These are phyloP conservation scores for Hydrocynus forskahlii DNA, from an alignment of 2,797 vertebrate genomes.

Conservation along the genomic window DNA sequence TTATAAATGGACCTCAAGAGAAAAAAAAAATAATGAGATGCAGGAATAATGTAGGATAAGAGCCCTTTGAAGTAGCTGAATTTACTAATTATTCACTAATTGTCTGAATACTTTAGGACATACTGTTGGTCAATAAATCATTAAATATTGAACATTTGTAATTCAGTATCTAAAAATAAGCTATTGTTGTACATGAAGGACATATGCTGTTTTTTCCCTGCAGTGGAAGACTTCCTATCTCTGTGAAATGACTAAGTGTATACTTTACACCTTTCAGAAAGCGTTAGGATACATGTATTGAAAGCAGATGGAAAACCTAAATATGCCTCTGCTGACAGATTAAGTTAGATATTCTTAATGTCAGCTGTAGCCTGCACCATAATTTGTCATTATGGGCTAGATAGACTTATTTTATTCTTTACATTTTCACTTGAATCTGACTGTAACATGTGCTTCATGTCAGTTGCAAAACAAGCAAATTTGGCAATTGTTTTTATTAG, in stretches of 20 bases:
- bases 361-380: constrained; percentile 31
- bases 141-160: no score
- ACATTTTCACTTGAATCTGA: constrained; percentile 35
- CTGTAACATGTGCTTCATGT: constrained; percentile 31
- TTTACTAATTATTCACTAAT: no score
- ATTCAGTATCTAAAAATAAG: no score
- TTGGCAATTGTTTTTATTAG: constrained; percentile 2
- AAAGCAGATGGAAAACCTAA: background rate
- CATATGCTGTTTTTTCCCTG: background rate
- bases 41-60: no score
- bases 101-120: no score
- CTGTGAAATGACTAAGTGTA: background rate
- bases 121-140: no score
- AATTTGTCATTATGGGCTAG: constrained; percentile 22
- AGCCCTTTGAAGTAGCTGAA: no score
- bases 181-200: constrained; percentile 16
- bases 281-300: background rate
- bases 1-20: no score
- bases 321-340: constrained; percentile 36
- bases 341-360: constrained; percentile 43
- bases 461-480: constrained; percentile 18
- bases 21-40: no score
- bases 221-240: constrained; percentile 9
- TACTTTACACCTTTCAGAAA: constrained; percentile 25
- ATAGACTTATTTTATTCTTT: constrained; percentile 25